A percentile compares a stretch with the other conserved stretches of the same genome.
Conservation (phyloP, 2,888 invertebrate genomes). For the Melinaea menophilus region DNA sequence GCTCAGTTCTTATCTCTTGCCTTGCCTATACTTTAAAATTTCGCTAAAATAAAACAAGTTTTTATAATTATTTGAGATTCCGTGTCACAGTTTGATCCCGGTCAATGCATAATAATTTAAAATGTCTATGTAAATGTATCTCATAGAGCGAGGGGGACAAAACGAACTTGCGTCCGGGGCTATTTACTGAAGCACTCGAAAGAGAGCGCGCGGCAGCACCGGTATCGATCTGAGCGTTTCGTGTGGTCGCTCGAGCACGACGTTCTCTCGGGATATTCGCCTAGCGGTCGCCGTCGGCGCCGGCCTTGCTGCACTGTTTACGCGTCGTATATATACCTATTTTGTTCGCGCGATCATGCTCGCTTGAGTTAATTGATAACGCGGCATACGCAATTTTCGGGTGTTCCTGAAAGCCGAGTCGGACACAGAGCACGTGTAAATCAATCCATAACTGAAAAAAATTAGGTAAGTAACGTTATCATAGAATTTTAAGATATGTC, state of each 20-base stretch:
- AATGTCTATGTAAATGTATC: constrained; percentile 39
- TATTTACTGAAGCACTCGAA: constrained; percentile 54
- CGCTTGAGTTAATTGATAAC: constrained; percentile 64
- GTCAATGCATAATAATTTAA: constrained; percentile 35
- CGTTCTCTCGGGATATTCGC: constrained; percentile 71
- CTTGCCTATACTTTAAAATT: neutral
- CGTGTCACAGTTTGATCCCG: neutral
- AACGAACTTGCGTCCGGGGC: constrained; percentile 40
- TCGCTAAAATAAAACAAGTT: neutral
- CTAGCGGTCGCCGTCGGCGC: constrained; percentile 73
- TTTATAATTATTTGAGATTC: neutral
- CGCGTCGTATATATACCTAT: constrained; percentile 55
- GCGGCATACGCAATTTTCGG: constrained; percentile 51
- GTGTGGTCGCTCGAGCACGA: constrained; percentile 65
- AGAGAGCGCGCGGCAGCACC: constrained; percentile 62
- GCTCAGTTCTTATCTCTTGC: constrained; percentile 40
- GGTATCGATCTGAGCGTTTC: constrained; percentile 70
- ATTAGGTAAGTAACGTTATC: constrained; percentile 37
- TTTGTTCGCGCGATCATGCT: constrained; percentile 67
- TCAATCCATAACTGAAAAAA: constrained; percentile 43
- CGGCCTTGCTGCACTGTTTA: constrained; percentile 72
- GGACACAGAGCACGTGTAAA: constrained; percentile 41
- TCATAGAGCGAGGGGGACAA: constrained; percentile 37
- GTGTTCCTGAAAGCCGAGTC: constrained; percentile 43
- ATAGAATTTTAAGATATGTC: constrained; percentile 38